Conservation (phyloP, 2,797 vertebrate genomes). For the Mergus octosetaceus region DNA sequence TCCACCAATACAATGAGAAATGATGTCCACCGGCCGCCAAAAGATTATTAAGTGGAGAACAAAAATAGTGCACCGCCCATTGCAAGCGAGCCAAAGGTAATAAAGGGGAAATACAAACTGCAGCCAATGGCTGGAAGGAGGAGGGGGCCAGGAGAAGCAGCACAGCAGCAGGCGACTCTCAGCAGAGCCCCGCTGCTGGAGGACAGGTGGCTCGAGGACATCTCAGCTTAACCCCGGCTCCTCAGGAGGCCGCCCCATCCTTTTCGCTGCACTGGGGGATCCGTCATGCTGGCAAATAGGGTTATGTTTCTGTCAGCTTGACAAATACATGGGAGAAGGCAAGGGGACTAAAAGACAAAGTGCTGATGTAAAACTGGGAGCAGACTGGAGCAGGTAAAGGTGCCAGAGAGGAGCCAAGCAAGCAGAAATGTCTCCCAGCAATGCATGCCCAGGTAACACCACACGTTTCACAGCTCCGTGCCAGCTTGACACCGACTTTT, state of each 20-base stretch:
- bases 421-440: background rate
- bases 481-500: fast-evolving
- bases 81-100: slow-evolving; percentile 75
- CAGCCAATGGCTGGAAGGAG: slow-evolving; percentile 38
- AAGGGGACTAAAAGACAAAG: fast-evolving
- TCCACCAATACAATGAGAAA: slow-evolving; percentile 80
- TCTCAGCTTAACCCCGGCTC: background rate
- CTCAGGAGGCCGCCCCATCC: background rate
- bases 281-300: background rate
- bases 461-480: fast-evolving
- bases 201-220: background rate
- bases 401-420: background rate
- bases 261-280: fast-evolving
- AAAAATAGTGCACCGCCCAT: slow-evolving; percentile 74
- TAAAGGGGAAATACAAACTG: slow-evolving; percentile 66
- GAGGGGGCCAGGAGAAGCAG: background rate
- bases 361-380: background rate
- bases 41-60: slow-evolving; percentile 76
- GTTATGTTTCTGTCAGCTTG: fast-evolving
- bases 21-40: slow-evolving; percentile 68
- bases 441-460: fast-evolving
- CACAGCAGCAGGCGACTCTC: background rate
- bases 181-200: background rate
- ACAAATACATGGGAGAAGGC: background rate
- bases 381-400: background rate